These are phyloP conservation scores for Drosophila navojoa DNA, from an alignment of 1,140 invertebrate species.

Conservation along the genomic window DNA sequence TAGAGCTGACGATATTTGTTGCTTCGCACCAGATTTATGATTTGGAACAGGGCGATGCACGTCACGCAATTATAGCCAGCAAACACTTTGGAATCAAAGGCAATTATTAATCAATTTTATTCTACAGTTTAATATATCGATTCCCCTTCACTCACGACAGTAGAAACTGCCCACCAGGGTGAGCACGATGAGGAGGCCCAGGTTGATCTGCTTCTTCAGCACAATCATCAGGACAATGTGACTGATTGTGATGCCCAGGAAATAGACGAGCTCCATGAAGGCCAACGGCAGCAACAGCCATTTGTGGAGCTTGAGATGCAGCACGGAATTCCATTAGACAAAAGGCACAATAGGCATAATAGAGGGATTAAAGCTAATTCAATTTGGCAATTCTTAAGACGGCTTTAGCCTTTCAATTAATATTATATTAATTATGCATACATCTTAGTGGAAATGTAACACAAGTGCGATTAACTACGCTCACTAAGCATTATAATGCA, in stretches of 20 bases:
- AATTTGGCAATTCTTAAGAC: no score
- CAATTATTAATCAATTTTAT: background rate
- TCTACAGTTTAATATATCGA: background rate
- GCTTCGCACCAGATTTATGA: slow-evolving; percentile 62
- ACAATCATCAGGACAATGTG: slow-evolving; percentile 77
- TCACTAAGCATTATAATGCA: no score
- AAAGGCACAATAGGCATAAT: no score
- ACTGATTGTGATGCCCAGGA: slow-evolving; percentile 33
- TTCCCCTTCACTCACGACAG: slow-evolving; percentile 53
- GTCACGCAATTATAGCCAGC: slow-evolving; percentile 73
- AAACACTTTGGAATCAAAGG: slow-evolving; percentile 42
- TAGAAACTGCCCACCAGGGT: slow-evolving; percentile 69
- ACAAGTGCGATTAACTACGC: no score
- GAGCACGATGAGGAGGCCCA: slow-evolving; percentile 65
- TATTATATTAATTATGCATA: background rate
- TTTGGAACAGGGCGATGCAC: slow-evolving; percentile 72
- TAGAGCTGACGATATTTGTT: slow-evolving; percentile 67
- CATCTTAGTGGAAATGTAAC: no score
- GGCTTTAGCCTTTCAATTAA: no score
- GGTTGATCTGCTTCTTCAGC: slow-evolving; percentile 69
- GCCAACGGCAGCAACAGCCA: slow-evolving; percentile 65
- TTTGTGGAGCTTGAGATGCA: slow-evolving; percentile 54
- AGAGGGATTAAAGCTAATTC: no score
- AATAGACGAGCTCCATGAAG: slow-evolving; percentile 52
- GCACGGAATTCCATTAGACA: background rate